Conservation (phyloP, 2,888 invertebrate genomes). For the Saturnia pavonia region DNA sequence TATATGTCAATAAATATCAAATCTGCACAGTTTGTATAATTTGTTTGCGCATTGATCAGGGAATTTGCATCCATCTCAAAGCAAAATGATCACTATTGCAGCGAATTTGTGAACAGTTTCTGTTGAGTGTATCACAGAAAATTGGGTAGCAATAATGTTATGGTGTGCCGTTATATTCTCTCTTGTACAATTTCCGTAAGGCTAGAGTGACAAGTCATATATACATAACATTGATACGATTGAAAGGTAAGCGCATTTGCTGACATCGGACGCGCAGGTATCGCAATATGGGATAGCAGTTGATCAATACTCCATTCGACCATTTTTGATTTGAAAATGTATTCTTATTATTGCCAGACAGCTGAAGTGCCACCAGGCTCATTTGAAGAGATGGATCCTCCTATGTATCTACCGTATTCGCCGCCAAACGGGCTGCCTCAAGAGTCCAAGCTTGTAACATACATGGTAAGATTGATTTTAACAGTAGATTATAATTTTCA, state of each 20-base stretch:
- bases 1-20: neutral
- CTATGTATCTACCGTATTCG: slow-evolving; percentile 84
- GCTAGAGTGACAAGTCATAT: slow-evolving; percentile 16
- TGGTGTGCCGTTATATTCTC: neutral
- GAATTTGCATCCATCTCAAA: neutral
- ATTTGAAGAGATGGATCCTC: slow-evolving; percentile 84
- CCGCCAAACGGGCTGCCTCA: slow-evolving; percentile 89
- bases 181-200: neutral
- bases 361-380: slow-evolving; percentile 16
- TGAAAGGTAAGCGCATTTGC: slow-evolving; percentile 27
- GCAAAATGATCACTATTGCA: slow-evolving; percentile 8
- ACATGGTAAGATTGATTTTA: slow-evolving; percentile 83
- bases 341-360: slow-evolving; percentile 3
- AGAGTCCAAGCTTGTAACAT: slow-evolving; percentile 92
- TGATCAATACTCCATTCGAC: slow-evolving; percentile 6
- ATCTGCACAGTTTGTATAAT: slow-evolving; percentile 6
- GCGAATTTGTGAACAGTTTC: neutral
- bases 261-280: slow-evolving; percentile 31
- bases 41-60: neutral
- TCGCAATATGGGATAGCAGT: neutral
- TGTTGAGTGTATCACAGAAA: slow-evolving; percentile 19
- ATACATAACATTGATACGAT: slow-evolving; percentile 14
- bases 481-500: slow-evolving; percentile 15
- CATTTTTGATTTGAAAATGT: neutral
- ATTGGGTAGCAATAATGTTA: neutral